Evolutionary conservation across 2,888 invertebrate genomes (phyloP), one percentile per base, ranked within the genome.

Genomic region (Drosophila cognata): DNA sequence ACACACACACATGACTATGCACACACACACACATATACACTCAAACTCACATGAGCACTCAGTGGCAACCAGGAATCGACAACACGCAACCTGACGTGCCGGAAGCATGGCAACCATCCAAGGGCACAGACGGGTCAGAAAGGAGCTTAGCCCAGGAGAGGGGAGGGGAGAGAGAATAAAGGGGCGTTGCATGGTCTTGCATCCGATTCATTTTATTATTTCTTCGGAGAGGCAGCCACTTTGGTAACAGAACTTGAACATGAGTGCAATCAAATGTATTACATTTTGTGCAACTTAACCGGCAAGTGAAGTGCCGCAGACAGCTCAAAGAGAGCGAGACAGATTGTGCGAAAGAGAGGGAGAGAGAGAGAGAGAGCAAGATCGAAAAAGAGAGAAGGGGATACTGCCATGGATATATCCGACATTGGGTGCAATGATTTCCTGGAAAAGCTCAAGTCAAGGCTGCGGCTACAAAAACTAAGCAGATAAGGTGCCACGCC

Each of bases 221-320:
- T 81, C 69, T 77, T 73, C 74, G 72, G 69, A 61, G 75, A 72
- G 68, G 79, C 79, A 78, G 89, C 89, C 82, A 86, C 86, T 89
- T 86, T 89, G 84, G 87, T 81, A 83, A 75, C 82, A 86, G 79
- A 87, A 84, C 88, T 88, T 86, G 87, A 88, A 82, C 87, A 88
- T 82, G 88, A 87, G 87, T 87, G 87, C 87, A 87, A 87, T 87
- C 87, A 87, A 87, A 87, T 87, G 87, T 87, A 86, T 88, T 84
- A 88, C 88, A 87, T 88, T 84, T 85, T 87, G 86, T 87, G 87
- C 79, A 88, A 88, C 82, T 86, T 84, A 84, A 84, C 84, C 82
- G 84, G 51, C 71, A 72, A 77, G 78, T 82, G 74, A 87, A 84
- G 87, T 84, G 82, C 78, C 74, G 78, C 82, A 80, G 84, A 85